Conservation (phyloP, 2,797 vertebrate species). For the Tragelaphus eurycerus region DNA sequence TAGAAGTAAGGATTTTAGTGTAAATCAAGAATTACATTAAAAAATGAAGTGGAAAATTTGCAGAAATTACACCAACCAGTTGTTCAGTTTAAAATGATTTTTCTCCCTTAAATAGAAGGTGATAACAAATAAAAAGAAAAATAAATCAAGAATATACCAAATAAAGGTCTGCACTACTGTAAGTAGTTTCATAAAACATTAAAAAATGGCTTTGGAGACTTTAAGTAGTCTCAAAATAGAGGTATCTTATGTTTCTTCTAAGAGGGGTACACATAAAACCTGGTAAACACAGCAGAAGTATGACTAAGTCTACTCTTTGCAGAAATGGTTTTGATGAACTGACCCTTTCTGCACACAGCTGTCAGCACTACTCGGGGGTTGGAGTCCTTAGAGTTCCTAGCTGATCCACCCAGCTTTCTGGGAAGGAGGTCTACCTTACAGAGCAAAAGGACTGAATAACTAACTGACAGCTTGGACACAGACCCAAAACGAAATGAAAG, state of each 20-base stretch:
- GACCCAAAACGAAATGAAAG: background rate
- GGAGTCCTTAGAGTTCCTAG: background rate
- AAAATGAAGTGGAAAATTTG: background rate
- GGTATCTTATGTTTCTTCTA: background rate
- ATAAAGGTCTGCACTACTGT: background rate
- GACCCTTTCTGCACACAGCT: background rate
- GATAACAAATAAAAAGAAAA: background rate
- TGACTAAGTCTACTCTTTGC: background rate
- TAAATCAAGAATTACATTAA: slow-evolving; percentile 27
- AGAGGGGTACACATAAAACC: background rate
- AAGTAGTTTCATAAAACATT: background rate
- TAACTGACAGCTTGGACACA: background rate
- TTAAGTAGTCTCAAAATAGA: background rate
- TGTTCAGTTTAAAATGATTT: background rate
- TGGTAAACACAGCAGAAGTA: background rate
- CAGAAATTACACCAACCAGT: background rate
- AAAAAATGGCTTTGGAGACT: slow-evolving; percentile 1
- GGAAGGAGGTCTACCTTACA: background rate
- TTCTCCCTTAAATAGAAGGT: background rate
- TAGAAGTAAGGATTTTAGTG: slow-evolving; percentile 39
- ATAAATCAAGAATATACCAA: background rate
- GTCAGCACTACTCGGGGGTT: background rate
- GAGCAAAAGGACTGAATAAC: background rate
- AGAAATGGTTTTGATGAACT: background rate
- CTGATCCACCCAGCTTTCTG: background rate